phyloP scores from a whole-genome alignment of 2,888 invertebrate genomes.

The Eupithecia insigniata region DNA sequence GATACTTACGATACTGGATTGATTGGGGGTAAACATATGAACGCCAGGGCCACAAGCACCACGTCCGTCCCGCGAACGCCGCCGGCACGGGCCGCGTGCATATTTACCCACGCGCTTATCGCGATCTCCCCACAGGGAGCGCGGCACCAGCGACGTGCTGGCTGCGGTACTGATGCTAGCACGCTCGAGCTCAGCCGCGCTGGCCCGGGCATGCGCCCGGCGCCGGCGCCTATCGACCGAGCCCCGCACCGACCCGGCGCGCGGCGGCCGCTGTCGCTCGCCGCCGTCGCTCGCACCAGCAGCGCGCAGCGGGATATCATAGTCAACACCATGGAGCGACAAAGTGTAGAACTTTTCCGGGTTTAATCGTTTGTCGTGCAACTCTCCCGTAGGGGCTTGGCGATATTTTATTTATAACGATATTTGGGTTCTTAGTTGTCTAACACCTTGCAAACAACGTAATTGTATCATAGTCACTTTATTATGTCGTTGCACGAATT shows the following conservation, averaged over 20 bases:
- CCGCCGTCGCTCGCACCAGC: slow-evolving; percentile 34
- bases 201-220: slow-evolving; percentile 69
- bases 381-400: neutral
- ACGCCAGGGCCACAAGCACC: slow-evolving; percentile 70
- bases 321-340: slow-evolving; percentile 67
- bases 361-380: neutral
- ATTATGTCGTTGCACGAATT: neutral
- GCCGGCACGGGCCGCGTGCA: slow-evolving; percentile 67
- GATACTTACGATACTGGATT: slow-evolving; percentile 77
- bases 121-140: slow-evolving; percentile 60
- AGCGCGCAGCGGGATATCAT: slow-evolving; percentile 62
- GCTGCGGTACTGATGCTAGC: slow-evolving; percentile 69
- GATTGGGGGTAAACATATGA: slow-evolving; percentile 69
- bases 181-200: slow-evolving; percentile 49
- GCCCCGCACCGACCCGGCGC: slow-evolving; percentile 56
- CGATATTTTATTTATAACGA: neutral
- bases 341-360: slow-evolving; percentile 39
- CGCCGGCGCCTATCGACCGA: slow-evolving; percentile 70
- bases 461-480: neutral
- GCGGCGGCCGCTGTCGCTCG: slow-evolving; percentile 47
- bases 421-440: neutral
- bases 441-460: neutral
- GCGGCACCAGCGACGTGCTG: slow-evolving; percentile 73
- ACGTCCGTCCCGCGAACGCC: slow-evolving; percentile 66
- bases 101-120: slow-evolving; percentile 61